Evolutionary conservation across 2,113 vertebrate genomes (phyloP).

Genomic region (Passer domesticus): DNA sequence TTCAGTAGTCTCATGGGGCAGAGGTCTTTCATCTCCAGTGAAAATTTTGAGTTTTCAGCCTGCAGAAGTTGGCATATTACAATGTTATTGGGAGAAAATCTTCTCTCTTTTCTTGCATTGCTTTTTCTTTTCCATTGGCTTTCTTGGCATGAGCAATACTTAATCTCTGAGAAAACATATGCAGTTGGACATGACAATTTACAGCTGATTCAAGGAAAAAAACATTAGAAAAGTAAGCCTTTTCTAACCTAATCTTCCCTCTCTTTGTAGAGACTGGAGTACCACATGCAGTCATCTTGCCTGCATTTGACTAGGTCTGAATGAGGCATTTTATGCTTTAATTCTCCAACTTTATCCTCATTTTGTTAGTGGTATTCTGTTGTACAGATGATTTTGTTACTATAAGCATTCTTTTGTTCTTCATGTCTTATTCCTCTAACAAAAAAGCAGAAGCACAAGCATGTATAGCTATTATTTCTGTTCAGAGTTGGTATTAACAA

Average conservation of each 20-base stretch:
- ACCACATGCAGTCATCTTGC: background rate
- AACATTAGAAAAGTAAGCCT: background rate
- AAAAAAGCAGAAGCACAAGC: background rate
- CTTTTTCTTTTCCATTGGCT: background rate
- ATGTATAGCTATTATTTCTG: background rate
- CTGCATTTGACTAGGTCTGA: background rate
- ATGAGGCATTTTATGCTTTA: background rate
- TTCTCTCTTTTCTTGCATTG: background rate
- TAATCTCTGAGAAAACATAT: constrained; percentile 36
- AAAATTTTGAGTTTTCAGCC: background rate
- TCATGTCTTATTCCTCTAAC: background rate
- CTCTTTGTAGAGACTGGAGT: background rate
- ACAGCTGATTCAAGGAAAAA: background rate
- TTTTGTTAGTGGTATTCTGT: background rate
- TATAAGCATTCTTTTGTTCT: background rate
- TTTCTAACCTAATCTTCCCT: background rate
- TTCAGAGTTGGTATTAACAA: background rate
- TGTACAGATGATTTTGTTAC: background rate
- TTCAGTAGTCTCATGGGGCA: constrained; percentile 8
- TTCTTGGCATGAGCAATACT: constrained; percentile 15
- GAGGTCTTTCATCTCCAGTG: constrained; percentile 2
- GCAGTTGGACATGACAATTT: background rate
- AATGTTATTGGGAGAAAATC: background rate
- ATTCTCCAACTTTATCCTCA: background rate
- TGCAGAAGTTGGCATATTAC: background rate